Conservation (phyloP, 1,140 invertebrate genomes). For the Sminthurinus signatus region DNA sequence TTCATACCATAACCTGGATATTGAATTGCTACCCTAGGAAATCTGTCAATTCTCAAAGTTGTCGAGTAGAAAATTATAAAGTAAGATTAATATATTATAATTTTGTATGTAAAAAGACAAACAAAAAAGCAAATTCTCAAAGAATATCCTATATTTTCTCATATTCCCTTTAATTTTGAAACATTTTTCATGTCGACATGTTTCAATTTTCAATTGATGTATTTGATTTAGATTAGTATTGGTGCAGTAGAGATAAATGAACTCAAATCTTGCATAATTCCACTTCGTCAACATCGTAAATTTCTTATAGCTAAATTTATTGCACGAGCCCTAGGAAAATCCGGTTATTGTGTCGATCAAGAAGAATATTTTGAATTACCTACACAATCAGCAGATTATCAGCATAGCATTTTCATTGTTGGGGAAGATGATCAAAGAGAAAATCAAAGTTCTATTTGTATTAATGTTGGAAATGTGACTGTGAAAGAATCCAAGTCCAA, state of each 20-base stretch:
- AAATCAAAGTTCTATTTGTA: no score
- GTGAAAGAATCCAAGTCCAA: not conserved
- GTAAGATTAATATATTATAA: not conserved
- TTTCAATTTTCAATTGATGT: not conserved
- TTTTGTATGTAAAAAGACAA: not conserved
- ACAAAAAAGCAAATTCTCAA: no score
- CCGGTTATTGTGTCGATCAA: slow-evolving; percentile 1
- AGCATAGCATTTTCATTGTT: slow-evolving; percentile 1
- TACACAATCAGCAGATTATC: not conserved
- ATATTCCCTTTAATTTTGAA: not conserved
- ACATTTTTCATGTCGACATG: not conserved
- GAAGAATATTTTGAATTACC: not conserved
- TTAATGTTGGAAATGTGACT: not conserved
- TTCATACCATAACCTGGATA: not conserved
- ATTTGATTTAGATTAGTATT: not conserved
- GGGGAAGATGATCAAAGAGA: not conserved
- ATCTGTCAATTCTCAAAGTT: not conserved
- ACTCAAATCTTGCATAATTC: not conserved
- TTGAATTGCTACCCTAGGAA: not conserved
- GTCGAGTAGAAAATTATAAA: not conserved
- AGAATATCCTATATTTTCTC: not conserved
- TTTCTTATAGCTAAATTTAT: slow-evolving; percentile 1
- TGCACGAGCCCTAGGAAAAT: slow-evolving; percentile 3
- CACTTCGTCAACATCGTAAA: slow-evolving; percentile 16
- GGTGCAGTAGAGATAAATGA: not conserved